phyloP scores from a whole-genome alignment of 1,140 invertebrate genomes.

The Lepidostoma basale region DNA sequence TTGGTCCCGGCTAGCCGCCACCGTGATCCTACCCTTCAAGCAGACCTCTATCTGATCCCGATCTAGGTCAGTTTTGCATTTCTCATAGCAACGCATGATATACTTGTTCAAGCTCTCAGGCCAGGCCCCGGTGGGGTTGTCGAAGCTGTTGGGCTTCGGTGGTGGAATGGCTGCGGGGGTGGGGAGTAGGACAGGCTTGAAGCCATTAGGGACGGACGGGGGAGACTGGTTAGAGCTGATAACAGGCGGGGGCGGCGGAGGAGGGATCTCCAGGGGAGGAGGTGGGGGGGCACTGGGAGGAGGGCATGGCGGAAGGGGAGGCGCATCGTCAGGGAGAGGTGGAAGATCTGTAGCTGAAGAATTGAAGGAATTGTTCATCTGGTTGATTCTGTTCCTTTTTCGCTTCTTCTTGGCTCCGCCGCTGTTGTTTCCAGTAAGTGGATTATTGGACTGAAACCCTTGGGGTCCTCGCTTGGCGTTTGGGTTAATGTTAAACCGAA shows the following conservation, averaged over 20 bases:
- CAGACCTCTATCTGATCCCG: slow-evolving; percentile 94
- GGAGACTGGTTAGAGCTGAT: slow-evolving; percentile 36
- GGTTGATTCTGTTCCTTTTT: slow-evolving; percentile 72
- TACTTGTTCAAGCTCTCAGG: slow-evolving; percentile 81
- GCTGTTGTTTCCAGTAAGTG: slow-evolving; percentile 61
- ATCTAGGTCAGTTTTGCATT: slow-evolving; percentile 84
- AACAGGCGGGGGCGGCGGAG: slow-evolving; percentile 59
- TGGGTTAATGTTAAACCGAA: slow-evolving; percentile 65
- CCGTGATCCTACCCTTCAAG: slow-evolving; percentile 90
- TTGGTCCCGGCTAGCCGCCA: slow-evolving; percentile 82
- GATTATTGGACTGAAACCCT: slow-evolving; percentile 52
- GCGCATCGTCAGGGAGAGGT: slow-evolving; percentile 65
- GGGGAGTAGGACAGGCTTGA: slow-evolving; percentile 37
- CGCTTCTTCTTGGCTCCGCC: slow-evolving; percentile 74
- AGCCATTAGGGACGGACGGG: slow-evolving; percentile 23
- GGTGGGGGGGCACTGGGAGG: slow-evolving; percentile 58
- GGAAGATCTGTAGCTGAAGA: slow-evolving; percentile 55
- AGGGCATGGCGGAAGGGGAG: slow-evolving; percentile 60
- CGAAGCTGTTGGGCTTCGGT: slow-evolving; percentile 50
- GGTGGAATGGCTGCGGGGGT: slow-evolving; percentile 43
- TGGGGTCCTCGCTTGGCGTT: slow-evolving; percentile 50
- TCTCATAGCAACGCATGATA: slow-evolving; percentile 88
- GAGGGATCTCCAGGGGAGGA: slow-evolving; percentile 56
- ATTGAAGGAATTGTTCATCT: slow-evolving; percentile 58
- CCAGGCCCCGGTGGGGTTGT: slow-evolving; percentile 66